Evolutionary conservation across 2,888 invertebrate species (phyloP).

Genomic region (Ophion ventricosus): DNA sequence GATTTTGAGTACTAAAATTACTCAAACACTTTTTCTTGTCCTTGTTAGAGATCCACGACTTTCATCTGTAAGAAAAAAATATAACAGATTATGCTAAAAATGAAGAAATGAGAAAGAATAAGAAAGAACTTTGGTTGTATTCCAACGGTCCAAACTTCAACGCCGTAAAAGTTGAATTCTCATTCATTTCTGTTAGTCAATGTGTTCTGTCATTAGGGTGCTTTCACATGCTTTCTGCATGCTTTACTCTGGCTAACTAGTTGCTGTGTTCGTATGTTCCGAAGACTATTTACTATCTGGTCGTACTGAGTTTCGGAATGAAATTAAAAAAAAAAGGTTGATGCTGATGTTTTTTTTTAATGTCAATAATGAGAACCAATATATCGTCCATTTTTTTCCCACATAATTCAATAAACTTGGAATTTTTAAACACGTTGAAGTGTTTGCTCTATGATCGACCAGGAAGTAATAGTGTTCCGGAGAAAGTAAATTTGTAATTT

Average conservation of each 20-base stretch:
- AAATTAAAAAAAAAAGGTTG: neutral
- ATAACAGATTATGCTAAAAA: too few relatives aligned
- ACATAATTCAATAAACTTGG: neutral
- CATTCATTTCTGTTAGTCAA: neutral
- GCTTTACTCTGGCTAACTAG: constrained; percentile 28
- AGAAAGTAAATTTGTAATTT: neutral
- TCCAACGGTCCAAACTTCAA: too few relatives aligned
- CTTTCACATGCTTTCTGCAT: constrained; percentile 54
- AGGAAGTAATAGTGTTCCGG: neutral
- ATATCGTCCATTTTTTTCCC: neutral
- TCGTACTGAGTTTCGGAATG: neutral
- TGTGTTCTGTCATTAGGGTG: neutral
- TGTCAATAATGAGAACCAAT: neutral
- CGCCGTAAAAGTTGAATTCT: neutral
- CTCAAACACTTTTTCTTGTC: too few relatives aligned
- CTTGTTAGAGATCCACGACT: too few relatives aligned
- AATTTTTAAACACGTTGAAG: neutral
- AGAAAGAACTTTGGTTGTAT: too few relatives aligned
- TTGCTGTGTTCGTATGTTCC: neutral
- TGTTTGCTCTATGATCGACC: neutral
- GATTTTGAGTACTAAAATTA: too few relatives aligned
- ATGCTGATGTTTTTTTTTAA: neutral
- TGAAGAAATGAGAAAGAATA: too few relatives aligned
- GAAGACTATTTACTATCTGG: neutral
- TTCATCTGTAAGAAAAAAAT: too few relatives aligned